Evolutionary conservation across 2,888 invertebrate species (phyloP), one percentile per base, ranked within the genome.

Genomic region (Andrena camellia): DNA sequence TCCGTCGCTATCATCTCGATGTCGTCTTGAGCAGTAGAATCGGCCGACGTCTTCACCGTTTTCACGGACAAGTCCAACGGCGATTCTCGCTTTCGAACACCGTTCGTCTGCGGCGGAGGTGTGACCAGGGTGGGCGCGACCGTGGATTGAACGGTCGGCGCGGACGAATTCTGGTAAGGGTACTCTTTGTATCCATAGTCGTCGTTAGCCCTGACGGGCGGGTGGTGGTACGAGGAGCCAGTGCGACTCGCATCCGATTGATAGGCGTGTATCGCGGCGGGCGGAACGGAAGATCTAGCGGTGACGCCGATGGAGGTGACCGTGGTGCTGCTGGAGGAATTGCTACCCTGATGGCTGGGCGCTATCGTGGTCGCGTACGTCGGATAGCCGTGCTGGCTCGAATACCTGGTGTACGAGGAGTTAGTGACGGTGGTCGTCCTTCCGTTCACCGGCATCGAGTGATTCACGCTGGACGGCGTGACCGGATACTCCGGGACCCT

Each of bases 51-150:
- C 92, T 97, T 96, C 0, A 98, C 97, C 1, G 98, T 98, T 93
- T 98, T 98, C 63, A 98, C 97, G 0, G 98, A 98, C 71, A 98
- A 95, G 94, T 98, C 98, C 80, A 98, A 94, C 0, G 98, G 98
- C 10, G 97, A 97, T 93, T 97, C 97, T 52, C 96, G 95, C 92
- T 96, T 97, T 50, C 93, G 86, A 3, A 90, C 79, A 0, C 92
- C 92, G 67, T 91, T 93, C 17, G 87, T 89, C 79, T 90, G 86
- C n/a, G 90, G 83, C 35, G 91, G 52, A 26, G 90, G 77, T 52
- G 89, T 81, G 20, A 87, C 72, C 13, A 86, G 68, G 33, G 85
- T 70, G 26, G 85, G 67, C 8, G 89, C 57, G 2, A 66, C 64
- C 2, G 69, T 66, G 2, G 78, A 42, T 20, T 87, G 87, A 13